These are phyloP conservation scores for Galerucella calmariensis DNA, from an alignment of 2,888 invertebrate genomes.

Conservation along the genomic window DNA sequence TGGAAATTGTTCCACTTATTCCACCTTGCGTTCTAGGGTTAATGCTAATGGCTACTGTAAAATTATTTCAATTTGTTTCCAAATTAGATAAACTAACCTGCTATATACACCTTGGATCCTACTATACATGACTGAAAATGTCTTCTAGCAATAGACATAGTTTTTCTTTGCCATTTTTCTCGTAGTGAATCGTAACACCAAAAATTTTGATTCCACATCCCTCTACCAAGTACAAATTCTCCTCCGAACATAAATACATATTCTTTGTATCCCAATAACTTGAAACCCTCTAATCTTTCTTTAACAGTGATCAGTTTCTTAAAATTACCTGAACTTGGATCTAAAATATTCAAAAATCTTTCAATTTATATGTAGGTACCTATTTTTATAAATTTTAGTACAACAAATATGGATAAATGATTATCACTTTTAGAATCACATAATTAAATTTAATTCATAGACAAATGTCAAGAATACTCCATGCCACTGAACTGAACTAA, in stretches of 20 bases:
- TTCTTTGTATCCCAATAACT: conserved; percentile 58
- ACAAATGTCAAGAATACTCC: no score
- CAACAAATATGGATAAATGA: no score
- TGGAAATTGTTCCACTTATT: no score
- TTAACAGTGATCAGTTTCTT: conserved; percentile 44
- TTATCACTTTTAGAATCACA: no score
- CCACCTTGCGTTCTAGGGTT: no score
- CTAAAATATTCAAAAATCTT: conserved; percentile 37
- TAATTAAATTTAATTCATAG: no score
- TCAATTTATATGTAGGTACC: not conserved
- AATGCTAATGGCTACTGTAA: no score
- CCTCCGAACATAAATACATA: conserved; percentile 61
- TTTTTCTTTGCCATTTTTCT: conserved; percentile 57
- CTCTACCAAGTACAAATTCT: conserved; percentile 57
- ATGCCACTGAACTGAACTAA: no score
- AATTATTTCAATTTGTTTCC: no score
- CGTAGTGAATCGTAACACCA: conserved; percentile 58
- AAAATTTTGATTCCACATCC: conserved; percentile 60
- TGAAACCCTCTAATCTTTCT: conserved; percentile 53
- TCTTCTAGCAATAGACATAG: conserved; percentile 55
- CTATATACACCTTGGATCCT: conserved; percentile 57
- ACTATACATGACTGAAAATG: conserved; percentile 61
- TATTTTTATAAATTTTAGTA: not conserved
- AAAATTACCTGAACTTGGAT: conserved; percentile 37
- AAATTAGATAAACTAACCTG: conserved; percentile 48